Base-by-base conservation (phyloP, 2,797 vertebrate species). In the Takifugu rubripes region DNA sequence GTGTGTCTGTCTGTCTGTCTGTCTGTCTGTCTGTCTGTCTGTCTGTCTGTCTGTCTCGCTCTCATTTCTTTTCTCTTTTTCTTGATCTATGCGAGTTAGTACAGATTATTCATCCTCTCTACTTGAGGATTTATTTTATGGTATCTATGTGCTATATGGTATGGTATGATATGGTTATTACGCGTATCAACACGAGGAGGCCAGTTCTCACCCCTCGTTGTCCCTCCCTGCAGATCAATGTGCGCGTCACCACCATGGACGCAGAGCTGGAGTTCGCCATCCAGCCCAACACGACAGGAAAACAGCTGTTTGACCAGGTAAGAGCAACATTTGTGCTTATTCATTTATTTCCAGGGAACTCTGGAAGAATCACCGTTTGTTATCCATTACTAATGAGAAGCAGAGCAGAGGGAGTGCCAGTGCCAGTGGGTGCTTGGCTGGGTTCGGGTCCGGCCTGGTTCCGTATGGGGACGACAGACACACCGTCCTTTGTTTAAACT, bases 261-360 rank as follows among this genome's bases (percentile, higher is more conserved):
- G 96, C 96, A 5, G 95, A 97, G 85, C 84, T 98, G 89, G 95
- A 98, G 84, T 98, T 98, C 89, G 95, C 96, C 80, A 98, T 98
- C 88, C 95, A 97, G 86, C 94, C 96, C 61, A 98, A 94, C 84
- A 98, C 96, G 29, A 98, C 96, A 65, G 96, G 96, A 83, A 98
- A 98, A 81, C 96, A 98, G 72, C 94, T 98, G 58, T 98, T 97
- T 82, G 96, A 98, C 87, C 96, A 98, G 94, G 96, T 97, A 84
- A 83, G 43, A 50, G 46, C 2, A 25, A 14, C 17, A 24, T 42
- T 11, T 15, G 14, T 4, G 6, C 25, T 43, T n/a, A 14, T 14
- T 42, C 29, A 5, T 5, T 49, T 3, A 48, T 16, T 48, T 10
- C 16, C 0, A 5, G 26, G 54, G 48, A 69, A 47, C 46, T 25